Conservation (phyloP, 2,888 invertebrate genomes). For the Hypercompe scribonia region DNA sequence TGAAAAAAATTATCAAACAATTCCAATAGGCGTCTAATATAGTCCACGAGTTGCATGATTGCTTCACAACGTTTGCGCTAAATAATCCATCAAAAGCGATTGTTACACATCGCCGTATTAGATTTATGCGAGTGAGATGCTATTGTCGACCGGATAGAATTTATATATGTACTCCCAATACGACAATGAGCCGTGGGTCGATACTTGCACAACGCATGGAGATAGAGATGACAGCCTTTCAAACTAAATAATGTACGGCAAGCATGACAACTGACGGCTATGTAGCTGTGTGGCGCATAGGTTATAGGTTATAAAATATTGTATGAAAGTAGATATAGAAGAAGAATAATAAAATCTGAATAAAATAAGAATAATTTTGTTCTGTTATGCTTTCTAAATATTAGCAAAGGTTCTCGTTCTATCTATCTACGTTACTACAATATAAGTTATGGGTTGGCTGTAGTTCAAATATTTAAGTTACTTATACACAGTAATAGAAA, state of each 20-base stretch:
- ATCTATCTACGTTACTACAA: conserved; percentile 43
- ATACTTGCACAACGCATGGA: conserved; percentile 66
- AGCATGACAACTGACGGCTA: neutral
- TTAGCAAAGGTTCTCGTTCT: neutral
- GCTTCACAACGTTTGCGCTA: conserved; percentile 29
- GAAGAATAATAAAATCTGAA: neutral
- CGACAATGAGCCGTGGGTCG: conserved; percentile 79
- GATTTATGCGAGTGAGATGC: conserved; percentile 64
- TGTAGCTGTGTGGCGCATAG: neutral
- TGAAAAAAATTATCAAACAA: neutral
- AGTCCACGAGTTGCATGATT: conserved; percentile 25
- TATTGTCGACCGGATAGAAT: conserved; percentile 68
- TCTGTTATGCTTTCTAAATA: neutral
- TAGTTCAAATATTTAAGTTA: conserved; percentile 31
- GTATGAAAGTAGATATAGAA: neutral
- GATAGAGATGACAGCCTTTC: conserved; percentile 1
- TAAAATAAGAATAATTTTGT: neutral
- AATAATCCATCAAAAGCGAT: conserved; percentile 45
- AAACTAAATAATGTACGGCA: neutral
- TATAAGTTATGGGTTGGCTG: conserved; percentile 43
- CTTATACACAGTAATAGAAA: conserved; percentile 56
- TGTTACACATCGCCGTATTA: conserved; percentile 55
- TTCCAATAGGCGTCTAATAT: neutral
- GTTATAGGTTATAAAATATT: neutral
- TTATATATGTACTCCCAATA: conserved; percentile 66